phyloP scores from a whole-genome alignment of 2,797 vertebrate species.

The Platalea minor region DNA sequence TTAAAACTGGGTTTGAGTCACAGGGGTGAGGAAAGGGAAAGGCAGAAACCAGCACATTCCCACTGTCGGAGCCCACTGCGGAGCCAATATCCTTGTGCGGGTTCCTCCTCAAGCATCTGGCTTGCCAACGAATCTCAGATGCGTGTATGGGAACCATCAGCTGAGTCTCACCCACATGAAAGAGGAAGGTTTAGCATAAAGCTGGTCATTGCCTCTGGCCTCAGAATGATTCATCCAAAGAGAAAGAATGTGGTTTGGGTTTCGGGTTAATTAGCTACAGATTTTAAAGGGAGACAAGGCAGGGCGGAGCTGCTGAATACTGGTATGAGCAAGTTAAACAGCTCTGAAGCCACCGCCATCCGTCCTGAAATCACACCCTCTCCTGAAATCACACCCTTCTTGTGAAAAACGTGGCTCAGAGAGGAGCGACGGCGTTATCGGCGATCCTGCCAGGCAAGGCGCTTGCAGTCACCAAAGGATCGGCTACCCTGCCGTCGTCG shows the following conservation, averaged over 20 bases:
- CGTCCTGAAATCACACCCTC: not conserved
- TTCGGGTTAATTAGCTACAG: conserved; percentile 60
- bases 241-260: conserved; percentile 57
- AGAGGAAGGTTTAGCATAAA: conserved; percentile 43
- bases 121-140: not conserved
- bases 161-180: conserved; percentile 31
- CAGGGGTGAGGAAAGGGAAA: not conserved
- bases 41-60: not conserved
- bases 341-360: not conserved
- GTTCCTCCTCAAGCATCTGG: conserved; percentile 27
- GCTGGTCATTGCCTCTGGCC: conserved; percentile 44
- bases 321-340: not conserved
- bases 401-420: not conserved
- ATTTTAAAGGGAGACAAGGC: conserved; percentile 23
- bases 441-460: not conserved
- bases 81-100: not conserved
- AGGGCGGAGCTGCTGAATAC: conserved; percentile 28
- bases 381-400: not conserved
- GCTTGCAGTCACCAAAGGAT: not conserved
- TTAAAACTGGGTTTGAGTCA: not conserved
- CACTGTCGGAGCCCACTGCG: not conserved
- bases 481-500: not conserved
- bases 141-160: conserved; percentile 32
- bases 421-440: not conserved
- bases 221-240: not conserved